These are phyloP conservation scores for Caenorhabditis inopinata DNA, from an alignment of 1,140 invertebrate species.

Conservation along the genomic window DNA sequence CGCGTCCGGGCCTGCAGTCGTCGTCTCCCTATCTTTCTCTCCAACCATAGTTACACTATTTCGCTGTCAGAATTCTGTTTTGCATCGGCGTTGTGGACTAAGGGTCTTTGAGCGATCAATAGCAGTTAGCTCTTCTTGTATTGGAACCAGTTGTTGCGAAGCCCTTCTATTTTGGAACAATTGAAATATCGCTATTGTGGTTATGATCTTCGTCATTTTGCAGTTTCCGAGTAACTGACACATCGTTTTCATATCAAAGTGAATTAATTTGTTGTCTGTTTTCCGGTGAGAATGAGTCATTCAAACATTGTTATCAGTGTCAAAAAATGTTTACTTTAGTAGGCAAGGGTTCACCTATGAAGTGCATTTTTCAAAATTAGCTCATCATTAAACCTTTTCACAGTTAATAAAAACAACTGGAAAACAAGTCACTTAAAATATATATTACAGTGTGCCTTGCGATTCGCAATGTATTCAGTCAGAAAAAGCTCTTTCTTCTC, in stretches of 20 bases:
- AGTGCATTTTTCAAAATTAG: too few relatives aligned
- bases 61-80: constrained; percentile 1
- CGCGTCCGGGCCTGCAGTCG: constrained; percentile 13
- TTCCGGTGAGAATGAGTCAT: constrained; percentile 3
- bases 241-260: too few relatives aligned
- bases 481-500: not conserved
- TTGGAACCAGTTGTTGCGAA: not conserved
- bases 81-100: constrained; percentile 18
- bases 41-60: not conserved
- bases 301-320: not conserved
- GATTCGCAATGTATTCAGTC: too few relatives aligned
- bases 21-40: not conserved
- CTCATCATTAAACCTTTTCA: too few relatives aligned
- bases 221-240: too few relatives aligned
- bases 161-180: not conserved
- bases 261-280: too few relatives aligned
- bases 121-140: constrained; percentile 24
- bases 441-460: too few relatives aligned
- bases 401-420: too few relatives aligned
- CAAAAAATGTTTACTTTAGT: not conserved
- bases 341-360: not conserved
- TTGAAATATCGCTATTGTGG: not conserved
- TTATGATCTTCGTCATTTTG: too few relatives aligned
- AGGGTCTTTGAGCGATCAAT: not conserved
- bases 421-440: too few relatives aligned